phyloP scores from a whole-genome alignment of 2,888 invertebrate genomes.

The Sesia bembeciformis region DNA sequence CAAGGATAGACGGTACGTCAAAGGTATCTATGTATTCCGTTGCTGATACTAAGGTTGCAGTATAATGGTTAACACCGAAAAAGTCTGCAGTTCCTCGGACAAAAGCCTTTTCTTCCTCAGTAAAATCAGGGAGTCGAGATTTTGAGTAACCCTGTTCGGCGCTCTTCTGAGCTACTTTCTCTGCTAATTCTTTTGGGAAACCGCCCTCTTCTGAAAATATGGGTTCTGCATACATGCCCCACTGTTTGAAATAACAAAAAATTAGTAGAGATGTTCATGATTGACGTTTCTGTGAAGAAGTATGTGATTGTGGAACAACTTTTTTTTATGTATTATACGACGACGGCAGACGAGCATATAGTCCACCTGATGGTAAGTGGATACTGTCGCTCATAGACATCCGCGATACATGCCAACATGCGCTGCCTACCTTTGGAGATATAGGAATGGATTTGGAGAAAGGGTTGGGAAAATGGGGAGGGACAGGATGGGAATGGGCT shows the following conservation, averaged over 20 bases:
- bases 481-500: no score
- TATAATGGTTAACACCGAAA: background rate
- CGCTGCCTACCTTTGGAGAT: no score
- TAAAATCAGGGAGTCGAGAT: slow-evolving; percentile 59
- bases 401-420: no score
- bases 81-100: slow-evolving; percentile 36
- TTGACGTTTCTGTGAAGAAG: background rate
- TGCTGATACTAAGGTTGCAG: background rate
- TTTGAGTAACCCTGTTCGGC: slow-evolving; percentile 38
- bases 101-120: slow-evolving; percentile 52
- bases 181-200: slow-evolving; percentile 57
- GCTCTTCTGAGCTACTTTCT: slow-evolving; percentile 44
- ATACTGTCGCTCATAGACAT: no score
- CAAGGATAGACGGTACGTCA: slow-evolving; percentile 1
- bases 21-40: background rate
- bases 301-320: background rate
- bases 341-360: no score
- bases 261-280: no score
- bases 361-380: no score
- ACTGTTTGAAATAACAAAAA: background rate
- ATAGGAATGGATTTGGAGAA: no score
- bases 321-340: no score
- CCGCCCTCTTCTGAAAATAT: slow-evolving; percentile 59
- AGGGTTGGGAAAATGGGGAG: no score
- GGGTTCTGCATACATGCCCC: slow-evolving; percentile 51